Percentiles rank a stretch among this genome's conserved stretches.
Conservation (phyloP, 2,888 invertebrate genomes). For the Perithous albicinctus region DNA sequence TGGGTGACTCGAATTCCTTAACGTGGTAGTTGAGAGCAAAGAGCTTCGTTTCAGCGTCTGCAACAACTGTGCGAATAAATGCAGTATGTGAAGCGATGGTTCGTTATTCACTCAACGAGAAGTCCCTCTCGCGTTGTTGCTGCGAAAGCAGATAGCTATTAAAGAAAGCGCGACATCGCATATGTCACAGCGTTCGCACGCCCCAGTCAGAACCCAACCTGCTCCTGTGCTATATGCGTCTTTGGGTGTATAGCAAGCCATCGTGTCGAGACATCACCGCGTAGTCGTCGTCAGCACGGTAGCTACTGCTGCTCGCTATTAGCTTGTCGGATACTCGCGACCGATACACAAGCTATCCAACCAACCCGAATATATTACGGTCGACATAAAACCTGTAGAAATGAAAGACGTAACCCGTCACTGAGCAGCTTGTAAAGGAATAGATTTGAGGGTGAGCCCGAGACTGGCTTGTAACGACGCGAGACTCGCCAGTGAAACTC, state of each 20-base stretch:
- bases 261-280: conserved; percentile 25
- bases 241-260: conserved; percentile 31
- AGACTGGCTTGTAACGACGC: conserved; percentile 39
- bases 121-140: conserved; percentile 5
- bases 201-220: conserved; percentile 80
- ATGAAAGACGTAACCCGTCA: conserved; percentile 43
- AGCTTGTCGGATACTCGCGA: conserved; percentile 47
- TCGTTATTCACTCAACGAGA: conserved; percentile 2
- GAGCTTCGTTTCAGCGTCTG: not conserved
- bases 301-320: conserved; percentile 57
- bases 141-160: conserved; percentile 74
- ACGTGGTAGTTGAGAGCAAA: too few species aligned
- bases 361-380: conserved; percentile 36
- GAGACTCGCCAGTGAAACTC: conserved; percentile 7
- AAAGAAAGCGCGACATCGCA: conserved; percentile 84
- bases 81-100: not conserved
- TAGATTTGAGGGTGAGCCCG: conserved; percentile 32
- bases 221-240: conserved; percentile 73
- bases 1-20: too few species aligned
- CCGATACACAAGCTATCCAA: conserved; percentile 19
- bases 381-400: conserved; percentile 32
- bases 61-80: not conserved
- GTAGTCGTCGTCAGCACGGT: conserved; percentile 68
- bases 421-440: conserved; percentile 43
- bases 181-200: conserved; percentile 85